Evolutionary conservation across 2,888 invertebrate genomes (phyloP), one percentile per base, ranked within the genome.

Genomic region (Cantharis rustica): DNA sequence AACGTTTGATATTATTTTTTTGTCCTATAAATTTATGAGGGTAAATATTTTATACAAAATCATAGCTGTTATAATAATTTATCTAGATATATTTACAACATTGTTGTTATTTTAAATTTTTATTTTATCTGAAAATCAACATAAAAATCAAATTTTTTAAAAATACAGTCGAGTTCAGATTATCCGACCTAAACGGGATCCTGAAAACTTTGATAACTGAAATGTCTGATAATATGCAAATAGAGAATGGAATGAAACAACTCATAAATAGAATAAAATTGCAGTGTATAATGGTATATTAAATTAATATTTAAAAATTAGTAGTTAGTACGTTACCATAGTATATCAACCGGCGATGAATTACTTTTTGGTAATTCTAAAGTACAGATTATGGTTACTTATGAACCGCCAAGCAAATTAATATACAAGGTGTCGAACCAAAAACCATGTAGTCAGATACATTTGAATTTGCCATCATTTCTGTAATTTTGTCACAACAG

Each of bases 41-140:
- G 23, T 68, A 61, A 63, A 62, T 61, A 68, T 73, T 73, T 73
- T 73, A 68, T 61, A 68, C 15, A 73, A 73, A 68, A 73, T 66
- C 61, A 61, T 73, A 68, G 31, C 73, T 61, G 23, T 73, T 73
- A 66, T 66, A 23, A 66, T 17, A 66, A 66, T 66, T 23, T 23
- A 66, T 20, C 20, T 66, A 66, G 47, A 13, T 47, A 47, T 47
- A 47, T 47, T 47, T 23, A n/a, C 47, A 31, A 47, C 47, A 47
- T 47, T 47, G 47, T 47, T 47, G 47, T 47, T 47, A 47, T 47
- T 47, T 47, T 47, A n/a, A 47, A 47, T n/a, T 47, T 47, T 47
- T 47, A n/a, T 47, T 47, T 5, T 47, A 47, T 47, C n/a, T 47
- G 5, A n/a, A 47, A n/a, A 47, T 47, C n/a, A 47, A 47, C 47